A percentile compares a stretch with the other conserved stretches of the same genome.
Conservation (phyloP, 23 tunicate species). For the Oikopleura dioica region DNA sequence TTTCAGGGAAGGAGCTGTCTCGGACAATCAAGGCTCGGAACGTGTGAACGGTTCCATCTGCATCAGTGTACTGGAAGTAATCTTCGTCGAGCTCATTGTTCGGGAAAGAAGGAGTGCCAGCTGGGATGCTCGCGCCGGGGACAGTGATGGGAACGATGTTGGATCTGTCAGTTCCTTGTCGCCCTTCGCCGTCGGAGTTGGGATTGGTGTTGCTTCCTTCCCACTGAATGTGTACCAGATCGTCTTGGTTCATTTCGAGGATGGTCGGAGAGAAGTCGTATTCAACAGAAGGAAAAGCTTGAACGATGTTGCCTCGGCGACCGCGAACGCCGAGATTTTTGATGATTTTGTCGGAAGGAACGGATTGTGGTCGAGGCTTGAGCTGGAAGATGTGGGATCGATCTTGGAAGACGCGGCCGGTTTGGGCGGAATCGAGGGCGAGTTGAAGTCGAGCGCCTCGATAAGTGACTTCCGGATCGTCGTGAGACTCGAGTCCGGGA, state of each 20-base stretch:
- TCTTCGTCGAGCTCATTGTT: not conserved
- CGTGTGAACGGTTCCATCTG: not conserved
- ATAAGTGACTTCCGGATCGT: not conserved
- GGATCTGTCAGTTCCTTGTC: constrained; percentile 45
- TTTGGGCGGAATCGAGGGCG: constrained; percentile 89
- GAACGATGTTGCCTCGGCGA: constrained; percentile 74
- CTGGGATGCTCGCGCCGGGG: constrained; percentile 46
- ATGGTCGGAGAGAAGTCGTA: constrained; percentile 64
- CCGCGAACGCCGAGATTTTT: constrained; percentile 37
- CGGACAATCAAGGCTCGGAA: not conserved
- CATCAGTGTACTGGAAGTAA: not conserved
- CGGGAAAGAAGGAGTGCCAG: not conserved
- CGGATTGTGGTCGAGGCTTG: constrained; percentile 26
- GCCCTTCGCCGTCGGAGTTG: constrained; percentile 71
- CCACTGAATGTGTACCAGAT: constrained; percentile 78
- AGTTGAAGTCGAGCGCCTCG: constrained; percentile 16
- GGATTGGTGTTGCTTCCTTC: constrained; percentile 84
- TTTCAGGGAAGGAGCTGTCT: no score
- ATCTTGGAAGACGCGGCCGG: constrained; percentile 68
- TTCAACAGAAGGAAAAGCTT: constrained; percentile 58
- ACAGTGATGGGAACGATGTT: constrained; percentile 27
- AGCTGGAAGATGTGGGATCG: constrained; percentile 32
- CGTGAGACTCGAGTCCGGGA: not conserved
- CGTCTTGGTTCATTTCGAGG: constrained; percentile 13
- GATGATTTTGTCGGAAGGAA: constrained; percentile 18